Evolutionary conservation across 2,113 vertebrate species (phyloP).

Genomic region (Chlorocebus sabaeus): DNA sequence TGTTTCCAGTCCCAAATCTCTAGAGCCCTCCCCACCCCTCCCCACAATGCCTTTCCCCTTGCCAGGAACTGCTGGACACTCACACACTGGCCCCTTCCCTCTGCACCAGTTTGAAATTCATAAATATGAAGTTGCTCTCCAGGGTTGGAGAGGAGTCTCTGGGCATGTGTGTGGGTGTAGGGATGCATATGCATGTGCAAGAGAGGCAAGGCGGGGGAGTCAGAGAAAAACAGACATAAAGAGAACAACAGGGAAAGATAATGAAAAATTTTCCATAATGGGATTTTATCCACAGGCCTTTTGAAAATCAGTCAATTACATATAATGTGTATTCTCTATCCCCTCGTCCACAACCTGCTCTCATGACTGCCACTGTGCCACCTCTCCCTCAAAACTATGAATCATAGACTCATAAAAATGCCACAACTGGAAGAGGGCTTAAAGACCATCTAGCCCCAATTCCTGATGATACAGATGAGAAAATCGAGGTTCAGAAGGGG

Average conservation of each 20-base stretch:
- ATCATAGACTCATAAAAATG: conserved; percentile 41
- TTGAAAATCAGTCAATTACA: conserved; percentile 59
- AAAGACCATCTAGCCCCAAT: background rate
- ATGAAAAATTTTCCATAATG: conserved; percentile 59
- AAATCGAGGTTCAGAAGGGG: background rate
- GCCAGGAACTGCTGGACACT: conserved; percentile 53
- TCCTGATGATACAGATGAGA: conserved; percentile 20
- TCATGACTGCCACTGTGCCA: background rate
- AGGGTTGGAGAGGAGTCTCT: conserved; percentile 16
- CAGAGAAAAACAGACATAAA: conserved; percentile 25
- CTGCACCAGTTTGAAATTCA: conserved; percentile 56
- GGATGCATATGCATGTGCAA: conserved; percentile 36
- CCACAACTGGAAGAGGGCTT: conserved; percentile 19
- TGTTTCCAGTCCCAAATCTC: conserved; percentile 56
- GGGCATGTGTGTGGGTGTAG: conserved; percentile 27
- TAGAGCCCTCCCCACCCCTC: background rate
- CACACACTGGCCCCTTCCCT: conserved; percentile 19
- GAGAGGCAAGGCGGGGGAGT: background rate
- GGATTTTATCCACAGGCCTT: conserved; percentile 60
- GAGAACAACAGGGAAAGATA: conserved; percentile 38
- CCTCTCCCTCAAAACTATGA: conserved; percentile 29
- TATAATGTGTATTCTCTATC: conserved; percentile 54
- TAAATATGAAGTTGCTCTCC: conserved; percentile 36
- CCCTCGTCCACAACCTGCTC: background rate
- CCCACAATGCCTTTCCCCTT: conserved; percentile 55